Percentiles rank a stretch among this genome's conserved stretches.
phyloP scores from a whole-genome alignment of 2,113 vertebrate species.

The Pomatorhinus ruficollis region DNA sequence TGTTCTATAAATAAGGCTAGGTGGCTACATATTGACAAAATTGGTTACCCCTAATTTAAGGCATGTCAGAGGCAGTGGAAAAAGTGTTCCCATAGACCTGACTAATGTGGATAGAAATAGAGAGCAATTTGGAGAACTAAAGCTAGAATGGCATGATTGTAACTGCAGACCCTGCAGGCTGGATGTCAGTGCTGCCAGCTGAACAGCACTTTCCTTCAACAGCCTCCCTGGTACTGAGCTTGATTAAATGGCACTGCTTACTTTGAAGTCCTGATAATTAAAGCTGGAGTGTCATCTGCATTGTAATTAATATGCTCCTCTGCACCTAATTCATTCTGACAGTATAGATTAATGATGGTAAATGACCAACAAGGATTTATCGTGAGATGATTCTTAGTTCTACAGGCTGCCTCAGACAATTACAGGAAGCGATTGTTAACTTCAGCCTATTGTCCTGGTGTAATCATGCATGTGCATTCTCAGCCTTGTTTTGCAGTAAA shows the following conservation, averaged over 20 bases:
- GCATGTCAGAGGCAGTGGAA: constrained; percentile 2
- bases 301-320: constrained; percentile 25
- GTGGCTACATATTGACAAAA: constrained; percentile 8
- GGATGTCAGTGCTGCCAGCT: not conserved
- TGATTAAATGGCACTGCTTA: not conserved
- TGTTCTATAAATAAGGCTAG: constrained; percentile 45
- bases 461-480: constrained; percentile 37
- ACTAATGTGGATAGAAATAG: constrained; percentile 37
- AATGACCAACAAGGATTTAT: constrained; percentile 45
- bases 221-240: not conserved
- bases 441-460: constrained; percentile 13
- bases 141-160: not conserved
- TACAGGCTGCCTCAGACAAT: constrained; percentile 45
- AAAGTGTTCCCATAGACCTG: constrained; percentile 21
- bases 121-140: not conserved
- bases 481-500: constrained; percentile 38
- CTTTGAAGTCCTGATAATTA: constrained; percentile 22
- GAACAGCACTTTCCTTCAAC: not conserved
- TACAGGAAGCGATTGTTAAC: constrained; percentile 61
- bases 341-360: constrained; percentile 53
- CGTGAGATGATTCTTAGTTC: not conserved
- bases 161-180: not conserved
- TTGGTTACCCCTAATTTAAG: constrained; percentile 39
- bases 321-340: constrained; percentile 50
- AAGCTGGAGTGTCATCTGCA: constrained; percentile 14